A percentile compares a stretch with the other conserved stretches of the same genome.
Conservation (phyloP, 2,888 invertebrate genomes). For the Lepidonotus clava region DNA sequence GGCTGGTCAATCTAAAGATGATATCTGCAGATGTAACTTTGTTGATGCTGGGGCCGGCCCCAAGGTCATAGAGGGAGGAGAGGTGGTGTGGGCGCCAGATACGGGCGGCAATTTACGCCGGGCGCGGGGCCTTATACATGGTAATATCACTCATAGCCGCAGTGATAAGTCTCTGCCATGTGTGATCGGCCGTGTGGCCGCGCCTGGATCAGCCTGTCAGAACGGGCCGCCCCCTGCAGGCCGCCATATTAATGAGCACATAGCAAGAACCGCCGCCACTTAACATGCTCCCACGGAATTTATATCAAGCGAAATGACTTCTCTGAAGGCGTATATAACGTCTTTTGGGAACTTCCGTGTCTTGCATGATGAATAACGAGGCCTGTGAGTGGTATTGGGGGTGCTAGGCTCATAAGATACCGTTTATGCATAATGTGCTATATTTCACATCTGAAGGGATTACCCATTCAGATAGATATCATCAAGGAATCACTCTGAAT, state of each 20-base stretch:
- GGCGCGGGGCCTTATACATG: neutral
- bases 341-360: too few species aligned
- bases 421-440: too few species aligned
- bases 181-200: neutral
- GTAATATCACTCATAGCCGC: conserved; percentile 46
- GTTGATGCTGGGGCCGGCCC: neutral
- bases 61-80: neutral
- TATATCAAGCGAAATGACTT: too few species aligned
- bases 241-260: neutral
- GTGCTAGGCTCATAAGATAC: too few species aligned
- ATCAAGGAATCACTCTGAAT: too few species aligned
- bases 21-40: conserved; percentile 53
- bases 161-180: neutral
- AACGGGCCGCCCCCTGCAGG: neutral
- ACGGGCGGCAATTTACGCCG: conserved; percentile 41
- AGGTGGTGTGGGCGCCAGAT: conserved; percentile 19
- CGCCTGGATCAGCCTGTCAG: neutral
- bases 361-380: too few species aligned
- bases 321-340: too few species aligned
- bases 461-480: too few species aligned
- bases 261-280: neutral
- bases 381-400: too few species aligned
- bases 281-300: too few species aligned
- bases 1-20: conserved; percentile 48
- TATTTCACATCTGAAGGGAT: too few species aligned